Evolutionary conservation across 2,797 vertebrate genomes (phyloP).

Genomic region (Aulostomus chinensis): DNA sequence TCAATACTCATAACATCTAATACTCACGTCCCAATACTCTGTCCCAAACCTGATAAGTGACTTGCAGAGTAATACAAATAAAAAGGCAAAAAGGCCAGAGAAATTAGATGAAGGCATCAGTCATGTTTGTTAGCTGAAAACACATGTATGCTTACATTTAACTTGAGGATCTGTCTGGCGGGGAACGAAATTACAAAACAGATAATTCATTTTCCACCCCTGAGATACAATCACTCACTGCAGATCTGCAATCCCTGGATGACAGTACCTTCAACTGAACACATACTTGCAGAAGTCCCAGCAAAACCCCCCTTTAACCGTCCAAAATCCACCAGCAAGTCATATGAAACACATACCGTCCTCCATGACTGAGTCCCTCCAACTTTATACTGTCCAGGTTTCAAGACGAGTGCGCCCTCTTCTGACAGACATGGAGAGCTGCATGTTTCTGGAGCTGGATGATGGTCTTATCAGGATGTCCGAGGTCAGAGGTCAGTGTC

Average conservation of each 20-base stretch:
- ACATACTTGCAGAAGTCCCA: slow-evolving; percentile 63
- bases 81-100: slow-evolving; percentile 83
- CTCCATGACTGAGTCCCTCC: slow-evolving; percentile 46
- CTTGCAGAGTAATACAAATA: slow-evolving; percentile 70
- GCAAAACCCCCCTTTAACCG: slow-evolving; percentile 49
- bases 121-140: slow-evolving; percentile 77
- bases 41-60: slow-evolving; percentile 77
- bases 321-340: slow-evolving; percentile 37
- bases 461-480: slow-evolving; percentile 18
- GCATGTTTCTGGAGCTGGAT: slow-evolving; percentile 35
- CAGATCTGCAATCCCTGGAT: slow-evolving; percentile 64
- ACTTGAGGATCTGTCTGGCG: slow-evolving; percentile 45
- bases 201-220: slow-evolving; percentile 59
- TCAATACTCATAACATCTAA: slow-evolving; percentile 73
- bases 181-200: slow-evolving; percentile 45
- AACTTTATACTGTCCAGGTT: slow-evolving; percentile 30
- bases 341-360: slow-evolving; percentile 42
- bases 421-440: slow-evolving; percentile 58
- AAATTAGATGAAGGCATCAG: slow-evolving; percentile 88
- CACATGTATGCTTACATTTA: slow-evolving; percentile 57
- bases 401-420: slow-evolving; percentile 56
- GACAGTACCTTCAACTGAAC: slow-evolving; percentile 73
- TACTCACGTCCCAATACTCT: slow-evolving; percentile 78
- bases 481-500: slow-evolving; percentile 4
- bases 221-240: slow-evolving; percentile 66